Conservation (phyloP, 2,797 vertebrate genomes). For the Botia almorhae region DNA sequence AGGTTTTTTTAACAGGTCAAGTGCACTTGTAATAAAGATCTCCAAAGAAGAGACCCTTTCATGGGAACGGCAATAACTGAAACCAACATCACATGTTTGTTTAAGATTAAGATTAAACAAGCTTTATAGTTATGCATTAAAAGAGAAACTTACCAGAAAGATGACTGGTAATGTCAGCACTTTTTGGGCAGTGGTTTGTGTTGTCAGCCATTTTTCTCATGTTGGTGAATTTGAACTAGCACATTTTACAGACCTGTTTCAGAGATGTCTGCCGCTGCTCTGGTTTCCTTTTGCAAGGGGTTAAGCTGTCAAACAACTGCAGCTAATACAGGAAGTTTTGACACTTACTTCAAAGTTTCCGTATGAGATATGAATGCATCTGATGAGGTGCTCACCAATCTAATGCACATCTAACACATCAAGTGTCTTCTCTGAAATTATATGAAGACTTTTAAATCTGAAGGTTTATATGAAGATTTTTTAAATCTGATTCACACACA, state of each 20-base stretch:
- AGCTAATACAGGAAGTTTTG: slow-evolving; percentile 71
- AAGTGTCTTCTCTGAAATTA: background rate
- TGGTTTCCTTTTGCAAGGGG: slow-evolving; percentile 64
- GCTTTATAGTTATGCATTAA: background rate
- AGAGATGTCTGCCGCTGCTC: slow-evolving; percentile 43
- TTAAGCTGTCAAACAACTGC: slow-evolving; percentile 24
- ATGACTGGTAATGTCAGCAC: slow-evolving; percentile 36
- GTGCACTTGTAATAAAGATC: background rate
- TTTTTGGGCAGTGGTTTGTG: slow-evolving; percentile 38
- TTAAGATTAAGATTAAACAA: slow-evolving; percentile 4
- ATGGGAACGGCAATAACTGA: slow-evolving; percentile 1
- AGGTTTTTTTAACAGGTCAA: background rate
- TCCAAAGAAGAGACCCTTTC: background rate
- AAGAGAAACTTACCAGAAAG: slow-evolving; percentile 59
- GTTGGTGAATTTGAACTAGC: slow-evolving; percentile 16
- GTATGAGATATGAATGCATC: background rate
- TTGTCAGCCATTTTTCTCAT: slow-evolving; percentile 48
- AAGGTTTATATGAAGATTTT: background rate
- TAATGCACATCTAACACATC: background rate
- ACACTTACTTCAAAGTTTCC: slow-evolving; percentile 3
- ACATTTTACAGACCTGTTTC: slow-evolving; percentile 34
- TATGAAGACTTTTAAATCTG: background rate
- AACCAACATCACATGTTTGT: background rate
- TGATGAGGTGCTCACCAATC: slow-evolving; percentile 8
- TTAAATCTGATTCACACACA: too few species aligned